Percentiles rank a stretch among this genome's conserved stretches.
Evolutionary conservation across 2,888 invertebrate genomes (phyloP).

Genomic region (Neoascia interrupta): DNA sequence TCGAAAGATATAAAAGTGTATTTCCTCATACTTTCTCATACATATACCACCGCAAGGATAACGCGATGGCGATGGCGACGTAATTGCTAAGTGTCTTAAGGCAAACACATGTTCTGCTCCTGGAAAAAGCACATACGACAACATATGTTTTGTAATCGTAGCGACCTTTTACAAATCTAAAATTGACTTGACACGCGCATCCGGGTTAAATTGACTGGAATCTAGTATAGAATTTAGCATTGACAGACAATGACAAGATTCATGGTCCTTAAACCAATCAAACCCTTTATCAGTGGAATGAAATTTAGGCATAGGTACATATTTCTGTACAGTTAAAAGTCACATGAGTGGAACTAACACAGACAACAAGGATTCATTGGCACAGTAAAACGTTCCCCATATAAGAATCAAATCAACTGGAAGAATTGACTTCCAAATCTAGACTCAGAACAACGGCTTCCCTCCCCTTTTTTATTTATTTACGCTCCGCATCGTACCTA

Average conservation of each 20-base stretch:
- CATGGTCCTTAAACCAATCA: too few species aligned
- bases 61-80: too few species aligned
- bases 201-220: conserved; percentile 57
- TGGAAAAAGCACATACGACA: not conserved
- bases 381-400: too few species aligned
- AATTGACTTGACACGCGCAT: not conserved
- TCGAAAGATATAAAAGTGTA: too few species aligned
- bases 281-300: conserved; percentile 51
- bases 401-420: conserved; percentile 66
- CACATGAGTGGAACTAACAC: conserved; percentile 28
- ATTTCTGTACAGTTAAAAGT: too few species aligned
- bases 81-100: too few species aligned
- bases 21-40: too few species aligned
- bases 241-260: too few species aligned
- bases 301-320: conserved; percentile 1
- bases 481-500: not conserved
- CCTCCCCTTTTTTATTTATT: conserved; percentile 18
- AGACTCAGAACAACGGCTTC: not conserved
- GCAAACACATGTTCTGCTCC: not conserved
- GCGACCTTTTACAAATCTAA: too few species aligned
- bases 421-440: conserved; percentile 61
- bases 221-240: too few species aligned
- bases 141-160: not conserved
- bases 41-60: too few species aligned
- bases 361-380: conserved; percentile 5